These are phyloP conservation scores for Hydrozoanthus tunicans DNA, from an alignment of 64 coral and sea anemone species.

Conservation along the genomic window DNA sequence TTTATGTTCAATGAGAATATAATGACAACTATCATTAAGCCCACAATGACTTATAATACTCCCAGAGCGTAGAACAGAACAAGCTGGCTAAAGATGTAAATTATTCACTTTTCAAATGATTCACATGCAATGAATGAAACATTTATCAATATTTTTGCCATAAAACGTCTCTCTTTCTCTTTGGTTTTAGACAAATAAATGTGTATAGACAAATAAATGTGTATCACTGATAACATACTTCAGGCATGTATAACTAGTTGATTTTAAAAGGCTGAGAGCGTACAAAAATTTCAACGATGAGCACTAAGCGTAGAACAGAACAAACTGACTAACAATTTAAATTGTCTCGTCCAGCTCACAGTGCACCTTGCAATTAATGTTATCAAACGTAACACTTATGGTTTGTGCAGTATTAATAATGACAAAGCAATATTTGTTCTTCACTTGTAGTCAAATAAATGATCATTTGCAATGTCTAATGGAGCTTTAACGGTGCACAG, in stretches of 20 bases:
- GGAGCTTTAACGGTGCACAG: neutral
- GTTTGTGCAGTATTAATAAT: too few relatives aligned
- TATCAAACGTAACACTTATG: neutral
- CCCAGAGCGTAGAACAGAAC: neutral
- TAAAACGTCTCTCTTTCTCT: neutral
- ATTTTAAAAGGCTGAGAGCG: neutral
- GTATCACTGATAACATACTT: too few relatives aligned
- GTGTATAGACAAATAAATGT: too few relatives aligned
- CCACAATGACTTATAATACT: neutral
- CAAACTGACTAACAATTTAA: too few relatives aligned
- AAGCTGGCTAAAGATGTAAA: neutral
- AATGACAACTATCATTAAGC: neutral
- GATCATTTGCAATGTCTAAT: neutral
- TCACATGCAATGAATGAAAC: neutral
- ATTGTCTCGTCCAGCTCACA: neutral
- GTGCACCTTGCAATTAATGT: neutral
- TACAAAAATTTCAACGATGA: neutral
- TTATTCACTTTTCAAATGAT: neutral
- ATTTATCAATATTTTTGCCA: neutral
- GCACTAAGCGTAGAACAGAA: too few relatives aligned
- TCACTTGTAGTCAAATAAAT: neutral
- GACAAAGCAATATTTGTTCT: too few relatives aligned
- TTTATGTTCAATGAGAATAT: neutral
- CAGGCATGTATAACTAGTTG: too few relatives aligned
- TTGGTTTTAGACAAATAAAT: neutral